Conservation (phyloP, 1,140 invertebrate genomes). For the Procambarus clarkii region DNA sequence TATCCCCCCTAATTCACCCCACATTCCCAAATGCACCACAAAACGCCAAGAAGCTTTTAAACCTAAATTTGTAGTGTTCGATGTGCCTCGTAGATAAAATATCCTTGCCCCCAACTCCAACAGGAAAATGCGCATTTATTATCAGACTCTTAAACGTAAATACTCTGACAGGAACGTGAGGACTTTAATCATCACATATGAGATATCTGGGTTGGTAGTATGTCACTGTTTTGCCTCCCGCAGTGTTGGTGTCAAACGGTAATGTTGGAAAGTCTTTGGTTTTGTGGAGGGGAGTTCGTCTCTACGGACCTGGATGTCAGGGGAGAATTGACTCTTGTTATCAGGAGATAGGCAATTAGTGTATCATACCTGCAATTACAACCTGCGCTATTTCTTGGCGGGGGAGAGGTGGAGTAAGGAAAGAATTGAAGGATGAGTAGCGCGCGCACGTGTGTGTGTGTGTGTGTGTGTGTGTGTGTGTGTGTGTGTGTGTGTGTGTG, state of each 20-base stretch:
- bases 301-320: not conserved
- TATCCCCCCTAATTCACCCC: too few species aligned
- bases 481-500: too few species aligned
- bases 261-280: not conserved
- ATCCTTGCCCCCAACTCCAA: too few species aligned
- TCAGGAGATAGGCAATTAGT: constrained; percentile 14
- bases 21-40: too few species aligned
- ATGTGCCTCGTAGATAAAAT: too few species aligned
- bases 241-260: not conserved
- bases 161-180: too few species aligned
- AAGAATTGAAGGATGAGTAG: not conserved
- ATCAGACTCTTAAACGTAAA: too few species aligned
- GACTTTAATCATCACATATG: not conserved
- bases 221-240: not conserved
- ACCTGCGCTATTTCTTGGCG: not conserved
- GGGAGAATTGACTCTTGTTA: constrained; percentile 15
- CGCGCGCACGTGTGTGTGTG: not conserved
- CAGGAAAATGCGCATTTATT: too few species aligned
- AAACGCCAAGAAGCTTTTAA: too few species aligned
- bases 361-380: constrained; percentile 29
- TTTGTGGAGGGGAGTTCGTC: not conserved
- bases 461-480: too few species aligned
- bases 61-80: too few species aligned
- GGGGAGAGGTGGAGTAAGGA: not conserved
- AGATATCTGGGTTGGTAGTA: not conserved